These are phyloP conservation scores for Gymnocephalus cernua DNA, from an alignment of 2,113 vertebrate genomes.

Conservation along the genomic window DNA sequence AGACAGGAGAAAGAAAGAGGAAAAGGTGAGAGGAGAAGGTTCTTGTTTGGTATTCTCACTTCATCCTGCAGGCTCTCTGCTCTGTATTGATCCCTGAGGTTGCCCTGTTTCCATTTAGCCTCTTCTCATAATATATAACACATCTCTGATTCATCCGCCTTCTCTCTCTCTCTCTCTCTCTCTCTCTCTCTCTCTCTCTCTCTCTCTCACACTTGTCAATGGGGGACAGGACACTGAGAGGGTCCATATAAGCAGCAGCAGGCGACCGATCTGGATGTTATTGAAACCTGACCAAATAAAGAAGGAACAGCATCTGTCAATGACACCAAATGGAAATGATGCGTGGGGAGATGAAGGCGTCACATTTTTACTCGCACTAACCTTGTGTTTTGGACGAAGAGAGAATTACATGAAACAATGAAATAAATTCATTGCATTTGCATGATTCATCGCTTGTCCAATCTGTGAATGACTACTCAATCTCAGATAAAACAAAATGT, in stretches of 20 bases:
- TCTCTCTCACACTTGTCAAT: slow-evolving; percentile 58
- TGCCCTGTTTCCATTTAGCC: slow-evolving; percentile 78
- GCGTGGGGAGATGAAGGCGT: neutral
- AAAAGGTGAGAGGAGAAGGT: slow-evolving; percentile 23
- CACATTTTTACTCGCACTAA: slow-evolving; percentile 15
- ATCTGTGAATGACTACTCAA: slow-evolving; percentile 68
- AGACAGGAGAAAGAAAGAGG: neutral
- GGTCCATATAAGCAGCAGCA: slow-evolving; percentile 69
- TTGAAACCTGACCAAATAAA: slow-evolving; percentile 79
- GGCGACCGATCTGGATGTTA: slow-evolving; percentile 70
- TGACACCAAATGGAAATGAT: slow-evolving; percentile 71
- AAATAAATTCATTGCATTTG: slow-evolving; percentile 39
- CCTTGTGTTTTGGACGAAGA: slow-evolving; percentile 35
- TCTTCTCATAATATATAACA: slow-evolving; percentile 81
- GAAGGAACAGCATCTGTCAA: slow-evolving; percentile 71
- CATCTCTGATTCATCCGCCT: slow-evolving; percentile 69
- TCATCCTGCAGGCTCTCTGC: slow-evolving; percentile 58
- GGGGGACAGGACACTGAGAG: slow-evolving; percentile 67
- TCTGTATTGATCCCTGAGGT: slow-evolving; percentile 77
- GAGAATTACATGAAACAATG: slow-evolving; percentile 60
- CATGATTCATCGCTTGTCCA: slow-evolving; percentile 65
- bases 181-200: slow-evolving; percentile 43
- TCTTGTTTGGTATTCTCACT: slow-evolving; percentile 74
- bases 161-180: slow-evolving; percentile 38
- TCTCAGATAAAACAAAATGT: slow-evolving; percentile 62